phyloP scores from a whole-genome alignment of 1,140 invertebrate genomes.

The Drosophila rhopaloa region DNA sequence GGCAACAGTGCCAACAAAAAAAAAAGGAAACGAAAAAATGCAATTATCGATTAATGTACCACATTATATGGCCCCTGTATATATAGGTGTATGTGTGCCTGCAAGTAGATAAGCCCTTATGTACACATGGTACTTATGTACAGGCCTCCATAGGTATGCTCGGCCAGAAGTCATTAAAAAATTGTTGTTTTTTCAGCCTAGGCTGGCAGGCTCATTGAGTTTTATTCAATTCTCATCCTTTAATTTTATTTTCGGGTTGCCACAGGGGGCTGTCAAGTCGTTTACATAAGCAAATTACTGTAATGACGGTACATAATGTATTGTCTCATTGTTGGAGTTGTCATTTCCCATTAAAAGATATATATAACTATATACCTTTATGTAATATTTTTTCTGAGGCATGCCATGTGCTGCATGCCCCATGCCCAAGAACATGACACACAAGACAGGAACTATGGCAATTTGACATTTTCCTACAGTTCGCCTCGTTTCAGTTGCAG shows the following conservation, averaged over 20 bases:
- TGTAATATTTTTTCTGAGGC: slow-evolving; percentile 17
- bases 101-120: slow-evolving; percentile 58
- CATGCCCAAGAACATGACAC: slow-evolving; percentile 15
- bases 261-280: slow-evolving; percentile 49
- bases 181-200: slow-evolving; percentile 24
- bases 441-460: slow-evolving; percentile 27
- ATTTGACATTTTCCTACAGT: slow-evolving; percentile 42
- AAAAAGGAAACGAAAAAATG: slow-evolving; percentile 59
- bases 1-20: slow-evolving; percentile 8
- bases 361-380: not conserved
- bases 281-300: slow-evolving; percentile 76
- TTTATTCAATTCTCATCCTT: slow-evolving; percentile 76
- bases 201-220: slow-evolving; percentile 29
- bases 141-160: slow-evolving; percentile 33
- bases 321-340: slow-evolving; percentile 33
- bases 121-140: slow-evolving; percentile 40
- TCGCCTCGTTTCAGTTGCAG: slow-evolving; percentile 25
- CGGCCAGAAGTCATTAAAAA: slow-evolving; percentile 59
- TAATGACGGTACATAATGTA: slow-evolving; percentile 62
- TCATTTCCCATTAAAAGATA: slow-evolving; percentile 57
- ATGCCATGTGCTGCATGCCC: slow-evolving; percentile 18
- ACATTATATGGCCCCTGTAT: slow-evolving; percentile 72
- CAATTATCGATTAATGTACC: slow-evolving; percentile 83
- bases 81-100: slow-evolving; percentile 6
- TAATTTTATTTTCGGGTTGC: slow-evolving; percentile 43